Conservation (phyloP, 2,888 invertebrate genomes). For the Crossocerus cetratus region DNA sequence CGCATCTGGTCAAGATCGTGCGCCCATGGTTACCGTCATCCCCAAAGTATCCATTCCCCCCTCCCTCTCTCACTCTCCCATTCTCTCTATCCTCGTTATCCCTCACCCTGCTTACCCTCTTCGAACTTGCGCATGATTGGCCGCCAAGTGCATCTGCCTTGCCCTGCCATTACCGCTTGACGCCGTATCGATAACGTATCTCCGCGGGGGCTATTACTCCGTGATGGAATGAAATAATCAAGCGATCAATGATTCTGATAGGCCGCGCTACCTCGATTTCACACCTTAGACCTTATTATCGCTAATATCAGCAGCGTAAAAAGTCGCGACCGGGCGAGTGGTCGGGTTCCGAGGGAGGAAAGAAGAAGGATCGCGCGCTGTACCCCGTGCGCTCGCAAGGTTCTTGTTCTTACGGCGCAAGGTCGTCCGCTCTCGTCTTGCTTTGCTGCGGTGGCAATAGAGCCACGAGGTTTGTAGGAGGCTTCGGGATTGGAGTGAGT, state of each 20-base stretch:
- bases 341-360: neutral
- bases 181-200: too few relatives aligned
- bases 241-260: neutral
- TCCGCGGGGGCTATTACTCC: too few relatives aligned
- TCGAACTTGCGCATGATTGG: too few relatives aligned
- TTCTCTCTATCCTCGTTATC: slow-evolving; percentile 12
- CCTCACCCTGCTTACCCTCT: too few relatives aligned
- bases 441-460: slow-evolving; percentile 50
- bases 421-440: slow-evolving; percentile 59
- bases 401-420: slow-evolving; percentile 56
- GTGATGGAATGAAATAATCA: neutral
- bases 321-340: neutral
- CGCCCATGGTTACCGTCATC: slow-evolving; percentile 37
- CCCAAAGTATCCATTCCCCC: slow-evolving; percentile 34
- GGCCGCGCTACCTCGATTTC: slow-evolving; percentile 25
- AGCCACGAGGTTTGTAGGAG: slow-evolving; percentile 58
- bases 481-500: slow-evolving; percentile 17
- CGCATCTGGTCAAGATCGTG: neutral
- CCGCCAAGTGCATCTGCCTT: too few relatives aligned
- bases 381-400: slow-evolving; percentile 21
- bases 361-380: slow-evolving; percentile 2
- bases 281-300: neutral
- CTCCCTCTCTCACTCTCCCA: slow-evolving; percentile 26
- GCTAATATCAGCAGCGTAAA: neutral
- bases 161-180: too few relatives aligned